Percentiles rank a stretch among this genome's conserved stretches.
Evolutionary conservation across 2,888 invertebrate species (phyloP).

Genomic region (Nemapogon koenigi): DNA sequence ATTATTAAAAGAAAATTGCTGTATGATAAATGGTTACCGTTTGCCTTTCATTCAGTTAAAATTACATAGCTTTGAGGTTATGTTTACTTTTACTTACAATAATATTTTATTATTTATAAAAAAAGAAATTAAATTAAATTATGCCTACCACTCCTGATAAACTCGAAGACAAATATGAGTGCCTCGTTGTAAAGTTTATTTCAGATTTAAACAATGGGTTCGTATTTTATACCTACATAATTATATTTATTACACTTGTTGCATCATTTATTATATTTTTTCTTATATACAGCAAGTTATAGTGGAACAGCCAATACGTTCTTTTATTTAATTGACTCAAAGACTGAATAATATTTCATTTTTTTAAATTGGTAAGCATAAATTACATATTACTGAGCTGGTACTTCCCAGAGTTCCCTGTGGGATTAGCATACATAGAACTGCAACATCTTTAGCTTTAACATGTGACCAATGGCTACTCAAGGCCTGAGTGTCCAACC

Average conservation of each 20-base stretch:
- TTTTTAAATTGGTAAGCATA: neutral
- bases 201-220: constrained; percentile 39
- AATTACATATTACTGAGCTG: neutral
- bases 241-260: no score
- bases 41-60: no score
- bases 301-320: neutral
- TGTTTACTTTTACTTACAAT: no score
- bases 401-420: neutral
- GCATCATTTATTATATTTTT: constrained; percentile 1
- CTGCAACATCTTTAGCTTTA: no score
- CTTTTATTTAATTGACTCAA: neutral
- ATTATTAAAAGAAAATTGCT: no score
- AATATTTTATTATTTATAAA: neutral
- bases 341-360: neutral
- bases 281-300: constrained; percentile 1
- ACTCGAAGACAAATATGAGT: constrained; percentile 34
- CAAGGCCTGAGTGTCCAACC: no score
- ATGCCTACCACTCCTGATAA: constrained; percentile 16
- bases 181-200: constrained; percentile 37
- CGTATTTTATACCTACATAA: no score
- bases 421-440: no score
- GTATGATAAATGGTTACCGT: no score
- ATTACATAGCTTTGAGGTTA: no score
- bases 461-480: no score
- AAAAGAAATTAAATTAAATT: neutral